phyloP scores from a whole-genome alignment of 2,888 invertebrate genomes.

The Yponomeuta plumbellus region DNA sequence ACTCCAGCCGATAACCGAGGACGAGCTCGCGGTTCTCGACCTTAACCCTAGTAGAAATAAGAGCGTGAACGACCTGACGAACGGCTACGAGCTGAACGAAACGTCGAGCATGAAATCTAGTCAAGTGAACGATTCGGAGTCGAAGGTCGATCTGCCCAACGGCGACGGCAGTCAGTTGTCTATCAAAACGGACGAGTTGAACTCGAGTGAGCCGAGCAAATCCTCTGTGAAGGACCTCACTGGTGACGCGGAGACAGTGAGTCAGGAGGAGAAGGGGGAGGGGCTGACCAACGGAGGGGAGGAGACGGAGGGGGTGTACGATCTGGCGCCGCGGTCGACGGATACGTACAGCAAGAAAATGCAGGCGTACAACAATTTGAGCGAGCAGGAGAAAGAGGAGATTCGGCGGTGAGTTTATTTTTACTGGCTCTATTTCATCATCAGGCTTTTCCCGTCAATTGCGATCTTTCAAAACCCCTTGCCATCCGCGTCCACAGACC shows the following conservation, averaged over 20 bases:
- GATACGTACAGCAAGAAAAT: conserved; percentile 69
- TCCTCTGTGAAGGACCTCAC: conserved; percentile 42
- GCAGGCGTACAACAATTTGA: conserved; percentile 67
- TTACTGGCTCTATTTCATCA: neutral
- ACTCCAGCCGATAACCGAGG: conserved; percentile 60
- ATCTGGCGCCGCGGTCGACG: conserved; percentile 57
- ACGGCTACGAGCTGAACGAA: conserved; percentile 53
- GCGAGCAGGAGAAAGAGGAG: conserved; percentile 64
- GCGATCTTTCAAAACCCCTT: too few species aligned
- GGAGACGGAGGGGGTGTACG: conserved; percentile 62
- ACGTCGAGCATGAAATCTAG: conserved; percentile 56
- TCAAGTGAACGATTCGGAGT: conserved; percentile 42
- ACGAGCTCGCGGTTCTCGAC: conserved; percentile 60
- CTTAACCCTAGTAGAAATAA: conserved; percentile 47
- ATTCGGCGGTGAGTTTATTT: conserved; percentile 48
- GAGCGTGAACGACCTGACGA: conserved; percentile 53
- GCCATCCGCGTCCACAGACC: too few species aligned
- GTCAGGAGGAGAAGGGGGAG: conserved; percentile 42
- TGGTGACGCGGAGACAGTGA: conserved; percentile 24
- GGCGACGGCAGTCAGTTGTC: conserved; percentile 64
- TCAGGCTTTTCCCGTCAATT: too few species aligned
- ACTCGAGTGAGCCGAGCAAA: conserved; percentile 40
- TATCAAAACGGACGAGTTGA: conserved; percentile 61
- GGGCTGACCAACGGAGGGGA: conserved; percentile 23
- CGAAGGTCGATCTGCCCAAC: conserved; percentile 36